Percentiles rank a stretch among this genome's conserved stretches.
These are phyloP conservation scores for Harpagoxenus sublaevis DNA, from an alignment of 2,888 invertebrate species.

Conservation along the genomic window DNA sequence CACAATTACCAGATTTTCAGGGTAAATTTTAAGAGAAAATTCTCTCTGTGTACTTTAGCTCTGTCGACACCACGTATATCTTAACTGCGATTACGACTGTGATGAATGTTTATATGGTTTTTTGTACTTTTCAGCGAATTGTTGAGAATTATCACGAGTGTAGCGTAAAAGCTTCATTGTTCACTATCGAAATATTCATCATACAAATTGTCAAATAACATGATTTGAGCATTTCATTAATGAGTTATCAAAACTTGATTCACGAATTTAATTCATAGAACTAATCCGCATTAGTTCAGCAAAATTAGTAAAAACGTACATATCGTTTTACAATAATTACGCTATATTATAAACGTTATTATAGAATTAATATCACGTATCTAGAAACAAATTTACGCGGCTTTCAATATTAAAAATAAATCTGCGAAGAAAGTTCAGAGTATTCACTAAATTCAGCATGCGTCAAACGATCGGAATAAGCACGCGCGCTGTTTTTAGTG, in stretches of 20 bases:
- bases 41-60: neutral
- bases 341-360: neutral
- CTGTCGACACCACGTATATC: neutral
- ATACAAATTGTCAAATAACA: neutral
- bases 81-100: neutral
- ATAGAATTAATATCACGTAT: neutral
- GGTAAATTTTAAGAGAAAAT: no score
- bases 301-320: neutral
- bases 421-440: neutral
- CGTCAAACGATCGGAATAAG: constrained; percentile 12
- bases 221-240: neutral
- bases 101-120: neutral
- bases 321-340: neutral
- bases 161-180: neutral
- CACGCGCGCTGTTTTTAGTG: neutral
- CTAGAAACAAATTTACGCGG: neutral
- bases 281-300: neutral
- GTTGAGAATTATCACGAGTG: neutral
- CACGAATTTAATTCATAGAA: neutral
- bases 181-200: neutral
- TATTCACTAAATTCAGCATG: neutral
- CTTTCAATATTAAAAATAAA: neutral
- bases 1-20: no score
- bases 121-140: neutral
- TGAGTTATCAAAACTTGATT: neutral